Base-by-base conservation (phyloP, 2,113 vertebrate species). In the Pongo pygmaeus region DNA sequence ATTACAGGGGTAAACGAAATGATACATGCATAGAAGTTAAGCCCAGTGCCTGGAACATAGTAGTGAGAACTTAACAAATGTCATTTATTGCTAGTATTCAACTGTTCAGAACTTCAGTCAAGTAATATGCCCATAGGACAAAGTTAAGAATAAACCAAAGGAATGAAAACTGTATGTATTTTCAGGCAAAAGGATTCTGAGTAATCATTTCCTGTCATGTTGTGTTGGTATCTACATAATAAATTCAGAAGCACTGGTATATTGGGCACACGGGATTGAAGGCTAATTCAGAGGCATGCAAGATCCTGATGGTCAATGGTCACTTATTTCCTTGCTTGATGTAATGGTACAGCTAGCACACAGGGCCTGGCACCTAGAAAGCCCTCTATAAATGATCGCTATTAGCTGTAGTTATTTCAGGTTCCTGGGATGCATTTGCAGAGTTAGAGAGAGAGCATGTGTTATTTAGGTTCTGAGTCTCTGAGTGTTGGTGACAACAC, bases 341-440 rank as follows among this genome's bases (percentile, higher is more conserved):
- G 0, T 84, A 3, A 23, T 12, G 18, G 25, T 22, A 0, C 18
- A 40, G 55, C 17, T 50, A 40, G 9, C 11, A 3, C 6, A 2
- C 3, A 16, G 50, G 67, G 67, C 27, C 27, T 32, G 22, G 61
- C 9, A 30, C 52, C 12, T 27, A 12, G 46, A 27, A 43, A 20
- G 3, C 38, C 48, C 57, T 80, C 27, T 6, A 11, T 55, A 48
- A 86, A 18, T 23, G 8, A 13, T 18, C n/a, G 30, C n/a, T 91
- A 17, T 16, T 17, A 4, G 2, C 50, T 38, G 43, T 8, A 75
- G 38, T 52, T 35, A 86, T 32, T 91, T 78, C 13, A 9, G 30
- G 9, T 43, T 74, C 38, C 59, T 84, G 7, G 22, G n/a, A 6
- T 40, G 3, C 23, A 50, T 81, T 57, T 91, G 27, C 14, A 91